phyloP scores from a whole-genome alignment of 53 echinoderm and acorn worm species.

The Henricia sp. region DNA sequence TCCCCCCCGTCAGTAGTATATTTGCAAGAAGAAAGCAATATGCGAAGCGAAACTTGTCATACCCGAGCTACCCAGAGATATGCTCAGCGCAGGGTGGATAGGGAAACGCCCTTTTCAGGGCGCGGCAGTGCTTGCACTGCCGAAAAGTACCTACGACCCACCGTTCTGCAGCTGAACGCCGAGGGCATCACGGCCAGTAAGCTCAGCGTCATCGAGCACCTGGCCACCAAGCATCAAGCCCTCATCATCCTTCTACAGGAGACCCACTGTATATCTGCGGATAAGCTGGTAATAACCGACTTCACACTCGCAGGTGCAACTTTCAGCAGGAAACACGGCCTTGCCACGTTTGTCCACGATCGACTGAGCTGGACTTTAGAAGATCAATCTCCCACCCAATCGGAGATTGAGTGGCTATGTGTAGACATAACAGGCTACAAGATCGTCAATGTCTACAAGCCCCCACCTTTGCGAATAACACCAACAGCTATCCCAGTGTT shows the following conservation, averaged over 20 bases:
- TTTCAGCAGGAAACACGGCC: neutral
- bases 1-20: too few species aligned
- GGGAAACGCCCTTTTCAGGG: neutral
- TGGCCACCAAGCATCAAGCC: neutral
- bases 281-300: neutral
- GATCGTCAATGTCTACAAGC: conserved; percentile 30
- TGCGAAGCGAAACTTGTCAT: too few species aligned
- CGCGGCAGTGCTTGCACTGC: neutral
- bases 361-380: neutral
- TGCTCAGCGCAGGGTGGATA: neutral
- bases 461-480: neutral
- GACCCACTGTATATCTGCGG: neutral
- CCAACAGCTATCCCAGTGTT: neutral
- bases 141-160: neutral
- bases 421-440: neutral
- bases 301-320: neutral
- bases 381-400: neutral
- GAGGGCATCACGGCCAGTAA: neutral
- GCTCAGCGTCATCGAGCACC: neutral
- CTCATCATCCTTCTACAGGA: conserved; percentile 6
- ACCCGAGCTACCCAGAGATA: neutral
- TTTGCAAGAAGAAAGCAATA: too few species aligned
- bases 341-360: conserved; percentile 26
- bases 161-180: conserved; percentile 17
- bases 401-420: neutral